A percentile compares a stretch with the other conserved stretches of the same genome.
Conservation (phyloP, 1,140 invertebrate genomes). For the Maniola jurtina region DNA sequence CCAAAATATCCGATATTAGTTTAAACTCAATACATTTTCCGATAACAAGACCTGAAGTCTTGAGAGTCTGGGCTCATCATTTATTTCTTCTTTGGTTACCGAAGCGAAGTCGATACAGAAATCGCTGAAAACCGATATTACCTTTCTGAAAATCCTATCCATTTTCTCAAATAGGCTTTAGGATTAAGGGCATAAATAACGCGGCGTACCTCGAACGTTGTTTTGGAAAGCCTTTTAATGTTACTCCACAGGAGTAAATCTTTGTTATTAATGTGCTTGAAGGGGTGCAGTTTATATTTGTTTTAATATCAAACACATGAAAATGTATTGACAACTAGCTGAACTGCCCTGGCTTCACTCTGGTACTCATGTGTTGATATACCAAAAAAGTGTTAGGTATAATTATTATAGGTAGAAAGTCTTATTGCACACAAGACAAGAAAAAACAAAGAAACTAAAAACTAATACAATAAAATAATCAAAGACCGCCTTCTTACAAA, state of each 20-base stretch:
- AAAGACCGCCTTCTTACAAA: no score
- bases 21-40: no score
- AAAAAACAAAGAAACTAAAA: no score
- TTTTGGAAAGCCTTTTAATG: slow-evolving; percentile 17
- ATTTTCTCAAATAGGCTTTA: slow-evolving; percentile 11
- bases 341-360: no score
- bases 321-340: not conserved
- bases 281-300: not conserved
- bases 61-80: not conserved
- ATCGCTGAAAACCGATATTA: slow-evolving; percentile 12
- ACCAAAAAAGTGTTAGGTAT: no score
- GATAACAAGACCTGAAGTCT: no score
- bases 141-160: slow-evolving; percentile 9
- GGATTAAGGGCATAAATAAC: slow-evolving; percentile 15
- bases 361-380: no score
- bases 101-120: slow-evolving; percentile 5
- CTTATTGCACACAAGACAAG: not conserved
- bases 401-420: no score
- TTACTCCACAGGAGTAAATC: slow-evolving; percentile 9
- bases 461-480: no score
- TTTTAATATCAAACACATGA: not conserved
- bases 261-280: slow-evolving; percentile 12
- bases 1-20: no score
- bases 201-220: slow-evolving; percentile 5
- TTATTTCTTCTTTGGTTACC: not conserved